Conservation (phyloP, 2,797 vertebrate species). For the Mormyrops boulengeri region DNA sequence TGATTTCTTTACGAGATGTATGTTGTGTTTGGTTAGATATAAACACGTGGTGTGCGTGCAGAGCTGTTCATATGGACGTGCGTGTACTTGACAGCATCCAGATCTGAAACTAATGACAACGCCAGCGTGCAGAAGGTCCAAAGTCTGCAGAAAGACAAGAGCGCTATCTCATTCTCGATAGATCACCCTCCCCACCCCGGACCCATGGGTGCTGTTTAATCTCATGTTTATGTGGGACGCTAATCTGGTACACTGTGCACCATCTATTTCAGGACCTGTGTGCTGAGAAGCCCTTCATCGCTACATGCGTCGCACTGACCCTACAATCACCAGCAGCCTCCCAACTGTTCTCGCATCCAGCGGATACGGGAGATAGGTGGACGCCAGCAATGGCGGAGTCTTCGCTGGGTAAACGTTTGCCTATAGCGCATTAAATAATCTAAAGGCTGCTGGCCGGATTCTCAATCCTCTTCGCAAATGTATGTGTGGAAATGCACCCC, state of each 20-base stretch:
- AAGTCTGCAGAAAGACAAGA: not conserved
- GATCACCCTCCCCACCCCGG: conserved; percentile 3
- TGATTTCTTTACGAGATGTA: not conserved
- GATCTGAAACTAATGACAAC: not conserved
- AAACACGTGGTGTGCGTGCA: not conserved
- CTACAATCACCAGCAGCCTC: conserved; percentile 53
- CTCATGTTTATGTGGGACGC: conserved; percentile 49
- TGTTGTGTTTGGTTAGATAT: not conserved
- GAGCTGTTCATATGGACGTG: not conserved
- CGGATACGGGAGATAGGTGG: conserved; percentile 89
- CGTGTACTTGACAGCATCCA: not conserved
- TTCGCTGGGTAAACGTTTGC: conserved; percentile 61
- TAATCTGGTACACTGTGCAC: conserved; percentile 53
- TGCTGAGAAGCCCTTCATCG: conserved; percentile 49
- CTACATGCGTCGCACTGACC: conserved; percentile 48
- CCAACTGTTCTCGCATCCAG: conserved; percentile 50
- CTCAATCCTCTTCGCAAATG: not conserved
- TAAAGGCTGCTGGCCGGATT: not conserved
- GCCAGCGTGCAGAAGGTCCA: not conserved
- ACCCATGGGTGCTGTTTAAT: conserved; percentile 46
- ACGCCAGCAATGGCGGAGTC: conserved; percentile 67
- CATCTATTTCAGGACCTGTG: conserved; percentile 64
- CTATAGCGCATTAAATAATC: not conserved
- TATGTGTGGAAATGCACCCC: not conserved
- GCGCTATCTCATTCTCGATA: not conserved